Conservation (phyloP, 1,140 invertebrate species). For the Parasteatoda tepidariorum region DNA sequence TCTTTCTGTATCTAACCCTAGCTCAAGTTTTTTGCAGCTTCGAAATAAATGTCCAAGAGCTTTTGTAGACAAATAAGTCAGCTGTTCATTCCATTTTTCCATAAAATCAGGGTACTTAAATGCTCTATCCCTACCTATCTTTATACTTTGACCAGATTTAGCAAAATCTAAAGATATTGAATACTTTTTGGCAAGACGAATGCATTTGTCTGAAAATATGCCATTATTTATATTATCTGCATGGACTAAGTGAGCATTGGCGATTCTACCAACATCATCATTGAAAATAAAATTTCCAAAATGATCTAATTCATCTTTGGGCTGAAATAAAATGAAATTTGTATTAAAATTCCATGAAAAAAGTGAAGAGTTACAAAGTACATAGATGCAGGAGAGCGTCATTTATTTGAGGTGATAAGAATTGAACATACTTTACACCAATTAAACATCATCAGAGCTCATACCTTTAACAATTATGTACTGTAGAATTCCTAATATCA, state of each 20-base stretch:
- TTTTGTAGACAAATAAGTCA: slow-evolving; percentile 64
- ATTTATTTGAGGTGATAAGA: not conserved
- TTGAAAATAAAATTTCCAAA: slow-evolving; percentile 64
- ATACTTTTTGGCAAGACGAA: slow-evolving; percentile 64
- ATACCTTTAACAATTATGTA: too few relatives aligned
- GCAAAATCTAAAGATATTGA: slow-evolving; percentile 66
- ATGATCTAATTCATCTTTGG: slow-evolving; percentile 65
- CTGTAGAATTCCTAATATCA: too few relatives aligned
- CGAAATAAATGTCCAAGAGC: slow-evolving; percentile 66
- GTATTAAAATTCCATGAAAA: not conserved
- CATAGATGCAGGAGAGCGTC: not conserved
- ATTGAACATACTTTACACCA: too few relatives aligned
- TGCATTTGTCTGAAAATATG: slow-evolving; percentile 61
- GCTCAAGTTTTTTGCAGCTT: slow-evolving; percentile 42
- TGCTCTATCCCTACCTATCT: slow-evolving; percentile 55
- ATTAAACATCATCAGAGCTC: too few relatives aligned
- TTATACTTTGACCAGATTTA: slow-evolving; percentile 64
- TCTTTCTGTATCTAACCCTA: slow-evolving; percentile 22
- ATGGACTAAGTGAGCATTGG: slow-evolving; percentile 64
- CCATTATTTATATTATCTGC: slow-evolving; percentile 63
- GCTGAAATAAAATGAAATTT: not conserved
- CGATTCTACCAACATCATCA: slow-evolving; percentile 66
- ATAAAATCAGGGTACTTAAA: slow-evolving; percentile 65
- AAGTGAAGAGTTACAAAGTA: not conserved
- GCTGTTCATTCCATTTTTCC: slow-evolving; percentile 62